Evolutionary conservation across 92 coral and sea anemone genomes (phyloP), one percentile per base, ranked within the genome.

Genomic region (Phymanthus crucifer): DNA sequence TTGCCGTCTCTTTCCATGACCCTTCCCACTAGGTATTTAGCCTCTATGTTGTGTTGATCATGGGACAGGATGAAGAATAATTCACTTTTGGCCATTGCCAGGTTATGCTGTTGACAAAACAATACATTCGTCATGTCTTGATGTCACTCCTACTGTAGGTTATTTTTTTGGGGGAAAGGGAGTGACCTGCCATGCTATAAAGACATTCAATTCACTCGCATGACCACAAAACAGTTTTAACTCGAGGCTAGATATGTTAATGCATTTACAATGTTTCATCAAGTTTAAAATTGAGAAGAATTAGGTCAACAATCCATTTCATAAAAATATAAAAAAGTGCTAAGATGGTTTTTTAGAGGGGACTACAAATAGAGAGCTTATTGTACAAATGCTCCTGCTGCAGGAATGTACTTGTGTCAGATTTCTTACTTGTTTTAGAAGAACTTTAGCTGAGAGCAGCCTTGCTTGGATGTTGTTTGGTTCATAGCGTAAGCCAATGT

Each of bases 41-140:
- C 90, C 34, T 82, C 84, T 43, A 31, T 66, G 73, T 78, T 89
- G 81, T 81, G 9, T 12, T 84, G 56, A 61, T 87, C 91, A 52
- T 78, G 81, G 32, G 52, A 43, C 65, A 89, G 79, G 21, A 90
- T 36, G 54, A 74, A 61, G 37, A 82, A 90, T 14, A 84, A 47
- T 66, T 92, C 91, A 8, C 65, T 38, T 64, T 84, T 87, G 43
- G 97, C 97, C 29, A 64, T 47, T 68, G 78, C 85, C n/a, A 87
- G 54, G 66, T 92, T 72, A 36, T 82, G 85, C 97, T 92, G 69
- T 18, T 37, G 24, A n/a, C 10, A 66, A 65, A 46, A 21, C 14
- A 47, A 5, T 16, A 9, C 68, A 23, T 18, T 61, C 9, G 16
- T 4, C n/a, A 61, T 19, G n/a, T n/a, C n/a, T n/a, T n/a, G n/a